Base-by-base conservation (phyloP, 53 echinoderm and acorn worm species). In the Crossaster papposus region DNA sequence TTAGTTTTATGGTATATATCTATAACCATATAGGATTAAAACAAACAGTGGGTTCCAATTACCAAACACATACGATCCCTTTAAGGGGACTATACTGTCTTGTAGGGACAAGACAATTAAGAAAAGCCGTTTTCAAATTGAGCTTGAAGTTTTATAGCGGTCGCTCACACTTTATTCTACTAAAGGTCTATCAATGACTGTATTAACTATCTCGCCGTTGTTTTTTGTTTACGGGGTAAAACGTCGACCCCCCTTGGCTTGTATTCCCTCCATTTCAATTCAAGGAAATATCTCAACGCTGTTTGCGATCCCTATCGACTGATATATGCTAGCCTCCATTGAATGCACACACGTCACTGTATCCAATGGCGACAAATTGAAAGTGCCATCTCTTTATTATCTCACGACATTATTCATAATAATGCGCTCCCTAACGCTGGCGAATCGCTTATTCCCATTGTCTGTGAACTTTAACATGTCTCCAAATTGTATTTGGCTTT, bases 351-450 rank as follows among this genome's bases (percentile, higher is more conserved):
- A 72, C 77, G 87, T 87, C 87, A 87, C 33, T 13, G 36, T 62
- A 36, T 87, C 63, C 63, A 24, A 4, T 87, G 38, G 28, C 53
- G 38, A 77, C 84, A 54, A 86, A 86, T 63, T 77, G 75, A 36
- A 38, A 30, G 73, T 73, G 33, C 70, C 70, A 50, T 44, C 70
- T 83, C 10, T 53, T 10, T 72, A 85, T 33, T 23, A 14, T 62
- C 1, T 23, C 18, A 2, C 26, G 28, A 58, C 80, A 80, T 80
- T 80, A 80, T 14, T 80, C 15, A 80, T 26, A 28, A 80, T 26
- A 28, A 80, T 14, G 54, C 50, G 2, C 30, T 29, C 33, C 14
- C 31, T 80, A 14, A 58, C 30, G 54, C 80, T 15, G 9, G 30
- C 80, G 54, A 18, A 58, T 28, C n/a, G 15, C 26, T 35, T 74